Evolutionary conservation across 2,113 vertebrate species (phyloP), one percentile per base, ranked within the genome.

Genomic region (Alectura lathami): DNA sequence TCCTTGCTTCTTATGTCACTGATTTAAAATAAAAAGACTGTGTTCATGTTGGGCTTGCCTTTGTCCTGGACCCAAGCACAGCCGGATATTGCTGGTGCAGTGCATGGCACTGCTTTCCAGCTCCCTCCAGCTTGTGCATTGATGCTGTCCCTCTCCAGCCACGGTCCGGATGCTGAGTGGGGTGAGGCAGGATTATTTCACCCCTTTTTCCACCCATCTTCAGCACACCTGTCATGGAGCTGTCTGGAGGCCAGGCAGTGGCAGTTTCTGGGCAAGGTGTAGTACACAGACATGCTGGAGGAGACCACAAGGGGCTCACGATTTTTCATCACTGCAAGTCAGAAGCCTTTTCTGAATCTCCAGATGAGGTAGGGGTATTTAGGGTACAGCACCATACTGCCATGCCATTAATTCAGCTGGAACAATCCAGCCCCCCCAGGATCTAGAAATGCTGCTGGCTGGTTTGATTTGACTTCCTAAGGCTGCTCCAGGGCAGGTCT

Each of bases 21-120:
- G 20, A 56, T 96, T 96, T 97, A 96, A 97, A 98, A 98, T 98
- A 97, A 97, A 97, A 96, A 68, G 72, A 91, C 91, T 95, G 83
- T 97, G 97, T 97, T 95, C 91, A 83, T 13, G 5, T 45, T 6
- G 45, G 50, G 64, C 16, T 34, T 26, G n/a, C 29, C 14, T 0
- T 0, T 12, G 30, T 45, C 29, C 63, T 30, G 45, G 34, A 22
- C 22, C 56, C 8, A 2, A 9, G 5, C 32, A 18, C 53, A 29
- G 23, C 34, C 17, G 16, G 24, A n/a, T 8, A 0, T 1, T 27
- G 40, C 21, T 42, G 20, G 12, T 9, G n/a, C 14, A 6, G 59
- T 3, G 22, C 40, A 7, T 6, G 8, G 11, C 9, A 1, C 12
- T 7, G 14, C 53, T 38, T 42, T 53, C 54, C 40, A 32, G 2